Conservation (phyloP, 2,113 vertebrate species). For the Ptyas mucosa region DNA sequence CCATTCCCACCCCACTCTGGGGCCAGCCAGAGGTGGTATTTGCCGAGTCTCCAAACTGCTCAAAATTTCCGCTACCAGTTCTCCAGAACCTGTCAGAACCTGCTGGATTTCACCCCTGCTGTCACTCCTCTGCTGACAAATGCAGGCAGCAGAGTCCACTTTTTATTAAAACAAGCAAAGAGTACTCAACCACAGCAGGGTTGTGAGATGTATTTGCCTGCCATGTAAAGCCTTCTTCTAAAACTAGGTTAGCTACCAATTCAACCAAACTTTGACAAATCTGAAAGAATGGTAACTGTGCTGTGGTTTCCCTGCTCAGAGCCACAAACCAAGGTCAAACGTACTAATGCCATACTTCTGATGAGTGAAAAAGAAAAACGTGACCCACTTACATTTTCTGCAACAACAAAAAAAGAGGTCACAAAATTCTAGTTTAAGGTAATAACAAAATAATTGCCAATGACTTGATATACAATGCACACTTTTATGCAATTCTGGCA, state of each 20-base stretch:
- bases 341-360: slow-evolving; percentile 11
- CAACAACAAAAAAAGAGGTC: neutral
- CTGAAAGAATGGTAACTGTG: neutral
- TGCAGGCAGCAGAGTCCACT: neutral
- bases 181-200: neutral
- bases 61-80: too few species aligned
- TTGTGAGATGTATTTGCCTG: neutral
- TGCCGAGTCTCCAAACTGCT: too few species aligned
- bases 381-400: slow-evolving; percentile 60
- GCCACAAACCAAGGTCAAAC: slow-evolving; percentile 28
- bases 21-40: too few species aligned
- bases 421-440: neutral
- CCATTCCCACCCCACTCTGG: too few species aligned
- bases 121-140: neutral
- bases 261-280: neutral
- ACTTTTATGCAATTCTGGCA: neutral
- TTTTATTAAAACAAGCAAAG: neutral
- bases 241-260: slow-evolving; percentile 21
- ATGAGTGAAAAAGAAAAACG: slow-evolving; percentile 25
- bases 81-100: too few species aligned
- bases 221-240: neutral
- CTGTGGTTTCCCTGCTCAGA: slow-evolving; percentile 29
- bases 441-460: neutral
- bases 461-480: neutral
- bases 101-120: too few species aligned